These are phyloP conservation scores for Ctenosaura bakeri DNA, from an alignment of 2,797 vertebrate species.

Conservation along the genomic window DNA sequence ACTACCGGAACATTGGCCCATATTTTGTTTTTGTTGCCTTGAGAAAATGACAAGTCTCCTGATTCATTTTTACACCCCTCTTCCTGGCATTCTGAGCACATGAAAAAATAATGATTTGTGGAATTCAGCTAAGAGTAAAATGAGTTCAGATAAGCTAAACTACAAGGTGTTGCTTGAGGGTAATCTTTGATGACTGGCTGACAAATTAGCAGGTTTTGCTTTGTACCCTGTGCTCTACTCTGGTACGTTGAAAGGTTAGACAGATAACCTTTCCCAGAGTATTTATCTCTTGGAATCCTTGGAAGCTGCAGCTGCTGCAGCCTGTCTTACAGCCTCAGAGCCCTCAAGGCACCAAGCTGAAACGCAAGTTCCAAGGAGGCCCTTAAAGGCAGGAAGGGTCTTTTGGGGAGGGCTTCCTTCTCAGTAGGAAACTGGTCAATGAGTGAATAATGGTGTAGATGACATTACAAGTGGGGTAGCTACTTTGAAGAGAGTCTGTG, in stretches of 20 bases:
- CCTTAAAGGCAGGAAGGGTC: slow-evolving; percentile 56
- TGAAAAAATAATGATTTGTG: fast-evolving
- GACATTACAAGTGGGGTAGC: neutral
- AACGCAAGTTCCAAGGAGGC: slow-evolving; percentile 34
- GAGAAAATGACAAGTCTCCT: neutral
- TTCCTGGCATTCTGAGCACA: neutral
- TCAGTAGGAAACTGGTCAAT: neutral
- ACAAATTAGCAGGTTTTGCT: slow-evolving; percentile 66
- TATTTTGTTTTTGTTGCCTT: neutral
- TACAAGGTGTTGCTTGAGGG: slow-evolving; percentile 10
- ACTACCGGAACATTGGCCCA: neutral
- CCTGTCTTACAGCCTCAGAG: slow-evolving; percentile 50
- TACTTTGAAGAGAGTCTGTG: neutral
- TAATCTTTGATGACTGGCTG: slow-evolving; percentile 48
- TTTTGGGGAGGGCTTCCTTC: slow-evolving; percentile 42
- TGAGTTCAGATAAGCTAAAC: slow-evolving; percentile 7
- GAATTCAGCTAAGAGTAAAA: neutral
- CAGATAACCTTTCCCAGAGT: slow-evolving; percentile 76
- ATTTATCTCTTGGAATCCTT: slow-evolving; percentile 64
- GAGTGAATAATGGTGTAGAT: neutral
- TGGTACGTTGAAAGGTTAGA: slow-evolving; percentile 78
- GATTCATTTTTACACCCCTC: neutral
- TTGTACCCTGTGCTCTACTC: slow-evolving; percentile 64
- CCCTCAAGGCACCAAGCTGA: slow-evolving; percentile 60
- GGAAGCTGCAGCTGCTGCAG: slow-evolving; percentile 77